Evolutionary conservation across 2,888 invertebrate genomes (phyloP).

Genomic region (Caenorhabditis afra): DNA sequence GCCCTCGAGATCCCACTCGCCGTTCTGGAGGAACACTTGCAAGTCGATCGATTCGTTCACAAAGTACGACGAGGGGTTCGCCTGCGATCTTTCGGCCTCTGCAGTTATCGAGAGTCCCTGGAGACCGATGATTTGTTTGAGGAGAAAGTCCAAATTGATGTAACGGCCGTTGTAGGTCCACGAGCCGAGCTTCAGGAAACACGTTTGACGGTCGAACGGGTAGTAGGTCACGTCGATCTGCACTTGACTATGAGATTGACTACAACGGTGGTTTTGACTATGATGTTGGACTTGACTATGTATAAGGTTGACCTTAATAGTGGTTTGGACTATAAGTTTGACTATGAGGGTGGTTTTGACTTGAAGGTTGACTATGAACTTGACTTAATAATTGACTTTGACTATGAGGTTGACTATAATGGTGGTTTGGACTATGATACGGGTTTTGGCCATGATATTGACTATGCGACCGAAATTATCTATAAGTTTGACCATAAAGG

Average conservation of each 20-base stretch:
- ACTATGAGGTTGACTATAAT: too few species aligned
- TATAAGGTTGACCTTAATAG: too few species aligned
- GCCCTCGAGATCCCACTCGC: constrained; percentile 71
- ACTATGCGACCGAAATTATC: too few species aligned
- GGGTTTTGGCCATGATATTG: too few species aligned
- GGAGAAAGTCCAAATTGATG: constrained; percentile 68
- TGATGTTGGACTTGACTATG: too few species aligned
- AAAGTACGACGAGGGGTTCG: constrained; percentile 61
- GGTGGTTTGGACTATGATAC: too few species aligned
- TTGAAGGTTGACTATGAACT: too few species aligned
- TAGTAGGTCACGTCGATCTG: constrained; percentile 73
- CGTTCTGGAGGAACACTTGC: constrained; percentile 70
- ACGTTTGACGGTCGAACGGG: constrained; percentile 70
- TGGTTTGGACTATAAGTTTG: too few species aligned
- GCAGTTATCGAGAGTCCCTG: constrained; percentile 51
- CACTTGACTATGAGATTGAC: background rate
- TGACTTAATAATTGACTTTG: too few species aligned
- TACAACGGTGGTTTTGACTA: too few species aligned
- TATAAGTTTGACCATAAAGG: too few species aligned
- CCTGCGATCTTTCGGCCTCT: constrained; percentile 44
- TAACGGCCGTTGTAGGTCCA: constrained; percentile 71
- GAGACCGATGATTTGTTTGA: constrained; percentile 65
- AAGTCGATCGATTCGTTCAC: constrained; percentile 71
- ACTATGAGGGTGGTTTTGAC: too few species aligned
- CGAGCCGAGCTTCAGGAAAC: constrained; percentile 69